phyloP scores from a whole-genome alignment of 1,140 invertebrate species.

The Pogonognathellus flavescens region DNA sequence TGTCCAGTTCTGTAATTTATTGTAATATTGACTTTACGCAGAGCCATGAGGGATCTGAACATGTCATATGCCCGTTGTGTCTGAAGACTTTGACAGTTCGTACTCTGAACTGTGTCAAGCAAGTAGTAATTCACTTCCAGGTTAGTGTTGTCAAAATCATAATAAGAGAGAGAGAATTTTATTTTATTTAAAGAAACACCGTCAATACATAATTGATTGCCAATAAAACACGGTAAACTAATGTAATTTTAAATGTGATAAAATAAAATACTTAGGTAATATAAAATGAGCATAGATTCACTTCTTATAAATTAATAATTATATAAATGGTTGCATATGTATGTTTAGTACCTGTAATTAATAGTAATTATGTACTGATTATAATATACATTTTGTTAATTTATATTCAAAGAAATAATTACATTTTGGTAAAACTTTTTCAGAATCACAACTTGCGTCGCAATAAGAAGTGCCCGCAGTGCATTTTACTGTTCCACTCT shows the following conservation, averaged over 20 bases:
- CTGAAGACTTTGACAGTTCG: slow-evolving; percentile 74
- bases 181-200: too few species aligned
- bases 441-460: slow-evolving; percentile 51
- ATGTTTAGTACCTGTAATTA: too few species aligned
- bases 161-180: too few species aligned
- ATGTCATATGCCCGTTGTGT: slow-evolving; percentile 81
- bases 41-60: slow-evolving; percentile 75
- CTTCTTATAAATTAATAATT: too few species aligned
- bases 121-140: slow-evolving; percentile 68
- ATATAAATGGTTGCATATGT: too few species aligned
- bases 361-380: too few species aligned
- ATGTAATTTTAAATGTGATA: too few species aligned
- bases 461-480: slow-evolving; percentile 58
- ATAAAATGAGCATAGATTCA: too few species aligned
- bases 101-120: slow-evolving; percentile 62
- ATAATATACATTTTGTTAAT: background rate
- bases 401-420: background rate
- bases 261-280: too few species aligned
- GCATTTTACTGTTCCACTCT: slow-evolving; percentile 43
- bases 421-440: background rate
- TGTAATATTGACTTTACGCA: slow-evolving; percentile 62
- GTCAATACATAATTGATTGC: too few species aligned
- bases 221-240: too few species aligned
- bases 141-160: slow-evolving; percentile 50
- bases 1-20: too few species aligned